A percentile compares a stretch with the other conserved stretches of the same genome.
Evolutionary conservation across 2,797 vertebrate genomes (phyloP).

Genomic region (Ara ararauna): DNA sequence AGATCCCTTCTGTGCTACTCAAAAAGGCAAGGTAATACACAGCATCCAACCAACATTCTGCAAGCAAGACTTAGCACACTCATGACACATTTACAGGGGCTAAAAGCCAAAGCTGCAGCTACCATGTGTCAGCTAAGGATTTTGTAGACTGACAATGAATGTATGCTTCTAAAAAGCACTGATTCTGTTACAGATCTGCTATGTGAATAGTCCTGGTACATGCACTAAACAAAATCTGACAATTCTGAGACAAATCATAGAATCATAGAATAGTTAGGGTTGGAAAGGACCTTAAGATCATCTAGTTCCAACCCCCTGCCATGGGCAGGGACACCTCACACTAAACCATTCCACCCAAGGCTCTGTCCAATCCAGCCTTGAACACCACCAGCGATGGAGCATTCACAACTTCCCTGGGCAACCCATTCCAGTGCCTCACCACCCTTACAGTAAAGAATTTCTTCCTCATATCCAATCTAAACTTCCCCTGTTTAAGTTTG

Average conservation of each 20-base stretch:
- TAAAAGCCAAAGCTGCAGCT: not conserved
- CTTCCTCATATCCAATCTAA: too few species aligned
- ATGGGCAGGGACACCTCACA: too few species aligned
- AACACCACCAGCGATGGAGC: too few species aligned
- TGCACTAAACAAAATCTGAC: not conserved
- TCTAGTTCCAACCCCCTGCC: too few species aligned
- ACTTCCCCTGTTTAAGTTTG: too few species aligned
- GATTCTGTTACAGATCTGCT: not conserved
- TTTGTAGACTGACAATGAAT: not conserved
- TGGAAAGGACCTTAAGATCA: too few species aligned
- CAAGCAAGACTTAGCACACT: not conserved
- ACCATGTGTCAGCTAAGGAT: not conserved
- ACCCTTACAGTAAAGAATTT: too few species aligned
- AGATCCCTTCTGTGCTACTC: not conserved
- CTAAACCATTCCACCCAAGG: too few species aligned
- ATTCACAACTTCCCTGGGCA: too few species aligned
- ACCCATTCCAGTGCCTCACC: too few species aligned
- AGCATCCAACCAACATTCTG: not conserved
- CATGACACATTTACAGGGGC: not conserved
- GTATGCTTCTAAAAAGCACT: not conserved
- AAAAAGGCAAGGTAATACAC: not conserved
- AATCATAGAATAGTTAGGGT: too few species aligned
- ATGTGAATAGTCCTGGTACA: not conserved
- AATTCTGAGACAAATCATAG: not conserved
- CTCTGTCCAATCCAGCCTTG: too few species aligned